A percentile compares a stretch with the other conserved stretches of the same genome.
Conservation (phyloP, 2,113 vertebrate genomes). For the Halcyon senegalensis region DNA sequence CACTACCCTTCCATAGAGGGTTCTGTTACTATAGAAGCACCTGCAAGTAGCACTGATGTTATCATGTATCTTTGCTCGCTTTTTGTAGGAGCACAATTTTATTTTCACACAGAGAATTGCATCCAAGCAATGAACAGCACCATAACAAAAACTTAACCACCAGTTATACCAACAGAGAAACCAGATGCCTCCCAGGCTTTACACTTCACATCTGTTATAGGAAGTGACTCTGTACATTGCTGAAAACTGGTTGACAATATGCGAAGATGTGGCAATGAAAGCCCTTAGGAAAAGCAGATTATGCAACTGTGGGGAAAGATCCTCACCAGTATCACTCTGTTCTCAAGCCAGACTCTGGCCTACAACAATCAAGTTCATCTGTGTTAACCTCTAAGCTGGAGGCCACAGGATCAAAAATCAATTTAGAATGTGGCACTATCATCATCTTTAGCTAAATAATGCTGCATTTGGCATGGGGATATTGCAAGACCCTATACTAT, state of each 20-base stretch:
- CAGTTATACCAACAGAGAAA: neutral
- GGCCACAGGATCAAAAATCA: neutral
- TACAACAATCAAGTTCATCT: neutral
- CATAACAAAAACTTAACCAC: neutral
- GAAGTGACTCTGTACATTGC: neutral
- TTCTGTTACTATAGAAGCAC: neutral
- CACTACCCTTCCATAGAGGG: neutral
- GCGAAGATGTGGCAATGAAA: neutral
- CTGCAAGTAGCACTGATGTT: neutral
- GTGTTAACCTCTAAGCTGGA: neutral
- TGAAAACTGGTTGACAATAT: neutral
- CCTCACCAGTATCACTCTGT: neutral
- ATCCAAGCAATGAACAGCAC: neutral
- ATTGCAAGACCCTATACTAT: neutral
- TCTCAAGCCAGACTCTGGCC: neutral
- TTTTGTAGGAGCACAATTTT: neutral
- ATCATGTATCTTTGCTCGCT: rapidly evolving
- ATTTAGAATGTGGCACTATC: neutral
- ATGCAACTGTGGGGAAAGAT: neutral
- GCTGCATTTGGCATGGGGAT: neutral
- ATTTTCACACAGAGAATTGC: neutral
- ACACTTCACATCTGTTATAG: neutral
- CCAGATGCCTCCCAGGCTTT: neutral
- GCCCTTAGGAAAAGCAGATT: neutral
- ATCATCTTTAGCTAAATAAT: neutral